These are phyloP conservation scores for Rhea pennata DNA, from an alignment of 2,113 vertebrate species.

Conservation along the genomic window DNA sequence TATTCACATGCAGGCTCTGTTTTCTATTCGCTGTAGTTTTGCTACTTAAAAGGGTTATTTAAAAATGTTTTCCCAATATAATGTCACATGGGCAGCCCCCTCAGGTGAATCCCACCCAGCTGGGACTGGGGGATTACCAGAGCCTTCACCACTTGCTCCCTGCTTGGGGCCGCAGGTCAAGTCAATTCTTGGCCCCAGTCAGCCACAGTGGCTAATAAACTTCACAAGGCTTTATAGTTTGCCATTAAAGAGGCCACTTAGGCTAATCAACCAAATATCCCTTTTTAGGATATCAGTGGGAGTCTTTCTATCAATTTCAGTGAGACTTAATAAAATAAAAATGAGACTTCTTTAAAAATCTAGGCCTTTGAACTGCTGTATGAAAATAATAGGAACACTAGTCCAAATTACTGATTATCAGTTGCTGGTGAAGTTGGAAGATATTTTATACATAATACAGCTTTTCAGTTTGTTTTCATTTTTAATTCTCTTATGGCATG, in stretches of 20 bases:
- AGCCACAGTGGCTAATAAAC: neutral
- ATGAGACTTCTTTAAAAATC: neutral
- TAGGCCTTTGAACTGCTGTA: neutral
- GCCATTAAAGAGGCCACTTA: neutral
- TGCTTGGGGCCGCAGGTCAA: neutral
- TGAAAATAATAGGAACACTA: neutral
- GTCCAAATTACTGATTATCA: neutral
- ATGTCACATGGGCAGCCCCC: neutral
- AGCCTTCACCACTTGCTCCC: neutral
- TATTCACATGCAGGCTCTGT: neutral
- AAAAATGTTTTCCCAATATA: neutral
- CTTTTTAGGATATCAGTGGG: neutral
- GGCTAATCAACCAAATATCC: neutral
- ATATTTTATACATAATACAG: neutral
- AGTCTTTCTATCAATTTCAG: neutral
- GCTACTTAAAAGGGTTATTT: neutral
- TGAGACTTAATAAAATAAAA: neutral
- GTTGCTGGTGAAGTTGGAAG: neutral
- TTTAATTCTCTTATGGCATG: conserved; percentile 8
- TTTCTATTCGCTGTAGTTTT: neutral
- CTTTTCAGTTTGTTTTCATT: neutral
- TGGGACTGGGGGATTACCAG: neutral
- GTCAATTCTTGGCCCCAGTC: neutral
- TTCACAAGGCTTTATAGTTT: neutral
- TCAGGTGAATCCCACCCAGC: neutral